phyloP scores from a whole-genome alignment of 1,140 invertebrate genomes.

The Drosophila triauraria region DNA sequence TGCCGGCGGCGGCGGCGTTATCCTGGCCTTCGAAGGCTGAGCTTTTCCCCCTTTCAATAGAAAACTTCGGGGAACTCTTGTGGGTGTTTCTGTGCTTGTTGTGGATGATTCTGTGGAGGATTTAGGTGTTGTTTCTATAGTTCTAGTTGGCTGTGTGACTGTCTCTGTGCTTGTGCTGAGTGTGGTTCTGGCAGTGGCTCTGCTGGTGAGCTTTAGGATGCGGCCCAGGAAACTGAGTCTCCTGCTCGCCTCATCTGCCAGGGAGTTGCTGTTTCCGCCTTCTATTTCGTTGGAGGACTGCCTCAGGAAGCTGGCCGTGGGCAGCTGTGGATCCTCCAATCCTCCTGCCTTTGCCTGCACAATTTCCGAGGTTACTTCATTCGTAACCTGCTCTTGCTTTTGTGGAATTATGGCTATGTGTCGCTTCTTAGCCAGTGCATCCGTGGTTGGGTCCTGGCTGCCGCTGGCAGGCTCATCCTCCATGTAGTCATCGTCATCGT shows the following conservation, averaged over 20 bases:
- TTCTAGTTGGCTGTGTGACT: not conserved
- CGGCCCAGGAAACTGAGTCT: conserved; percentile 1
- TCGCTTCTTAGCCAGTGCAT: not conserved
- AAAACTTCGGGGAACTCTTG: not conserved
- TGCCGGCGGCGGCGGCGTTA: too few relatives aligned
- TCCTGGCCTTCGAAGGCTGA: too few relatives aligned
- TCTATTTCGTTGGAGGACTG: not conserved
- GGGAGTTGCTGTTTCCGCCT: not conserved
- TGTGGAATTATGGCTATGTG: conserved; percentile 7
- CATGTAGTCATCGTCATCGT: conserved; percentile 53
- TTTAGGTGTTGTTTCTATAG: not conserved
- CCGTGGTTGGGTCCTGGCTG: not conserved
- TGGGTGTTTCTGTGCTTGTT: conserved; percentile 11
- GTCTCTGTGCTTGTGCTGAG: not conserved
- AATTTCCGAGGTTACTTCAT: too few relatives aligned
- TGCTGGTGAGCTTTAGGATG: not conserved
- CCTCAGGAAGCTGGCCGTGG: not conserved
- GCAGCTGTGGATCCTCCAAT: not conserved
- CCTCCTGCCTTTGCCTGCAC: not conserved
- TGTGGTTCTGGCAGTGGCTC: not conserved
- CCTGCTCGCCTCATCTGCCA: not conserved
- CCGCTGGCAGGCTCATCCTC: conserved; percentile 52
- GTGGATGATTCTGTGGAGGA: not conserved
- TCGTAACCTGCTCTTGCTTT: not conserved
- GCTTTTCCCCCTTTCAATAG: not conserved